These are phyloP conservation scores for Coryphaenoides rupestris DNA, from an alignment of 2,113 vertebrate genomes.

Conservation along the genomic window DNA sequence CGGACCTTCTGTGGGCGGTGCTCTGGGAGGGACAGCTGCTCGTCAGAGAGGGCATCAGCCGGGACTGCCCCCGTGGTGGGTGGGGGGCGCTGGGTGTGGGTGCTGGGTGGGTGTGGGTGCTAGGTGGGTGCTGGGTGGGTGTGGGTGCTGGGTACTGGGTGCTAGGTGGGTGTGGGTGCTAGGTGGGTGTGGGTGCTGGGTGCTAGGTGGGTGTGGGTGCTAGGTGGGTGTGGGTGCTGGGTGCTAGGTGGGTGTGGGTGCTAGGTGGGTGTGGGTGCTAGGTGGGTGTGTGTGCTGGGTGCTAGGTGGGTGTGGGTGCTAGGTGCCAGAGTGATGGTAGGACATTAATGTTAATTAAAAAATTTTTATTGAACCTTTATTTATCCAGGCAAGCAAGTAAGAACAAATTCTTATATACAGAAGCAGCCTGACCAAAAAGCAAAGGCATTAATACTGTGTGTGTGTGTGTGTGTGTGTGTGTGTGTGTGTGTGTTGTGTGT, in stretches of 20 bases:
- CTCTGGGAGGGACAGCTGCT: slow-evolving; percentile 95
- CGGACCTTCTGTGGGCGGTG: slow-evolving; percentile 91
- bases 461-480: neutral
- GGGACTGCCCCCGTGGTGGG: slow-evolving; percentile 87
- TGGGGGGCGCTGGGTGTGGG: neutral
- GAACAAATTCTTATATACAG: too few species aligned
- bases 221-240: neutral
- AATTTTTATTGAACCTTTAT: too few species aligned
- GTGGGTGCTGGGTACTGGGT: neutral
- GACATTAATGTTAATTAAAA: too few species aligned
- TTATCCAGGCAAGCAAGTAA: too few species aligned
- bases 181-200: neutral
- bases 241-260: neutral
- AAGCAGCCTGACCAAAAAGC: too few species aligned
- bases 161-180: neutral
- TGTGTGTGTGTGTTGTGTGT: neutral
- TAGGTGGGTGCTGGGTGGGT: neutral
- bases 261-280: neutral
- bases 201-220: neutral
- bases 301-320: neutral
- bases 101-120: neutral
- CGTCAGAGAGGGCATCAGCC: slow-evolving; percentile 87
- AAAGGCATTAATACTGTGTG: too few species aligned
- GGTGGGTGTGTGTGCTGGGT: neutral
- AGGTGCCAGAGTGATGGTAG: too few species aligned